Evolutionary conservation across 2,888 invertebrate species (phyloP), one percentile per base, ranked within the genome.

Genomic region (Adelphocoris suturalis): DNA sequence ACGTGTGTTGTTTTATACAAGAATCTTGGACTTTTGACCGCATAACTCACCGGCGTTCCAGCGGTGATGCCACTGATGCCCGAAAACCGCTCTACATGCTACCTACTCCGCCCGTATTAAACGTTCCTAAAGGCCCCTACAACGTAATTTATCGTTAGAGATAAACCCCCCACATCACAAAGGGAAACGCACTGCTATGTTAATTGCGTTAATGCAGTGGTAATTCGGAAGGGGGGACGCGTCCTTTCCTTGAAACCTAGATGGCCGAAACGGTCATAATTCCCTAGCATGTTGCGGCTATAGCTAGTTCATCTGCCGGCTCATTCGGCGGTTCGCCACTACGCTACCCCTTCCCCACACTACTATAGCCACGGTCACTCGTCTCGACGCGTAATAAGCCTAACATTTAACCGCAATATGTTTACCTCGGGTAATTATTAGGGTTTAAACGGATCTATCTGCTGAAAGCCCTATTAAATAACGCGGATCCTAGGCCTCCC

Each of bases 161-260:
- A 68, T 68, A 68, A 23, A 68, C 11, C 5, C n/a, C 9, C 37
- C n/a, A n/a, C n/a, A n/a, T n/a, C 16, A 11, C 57, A 57, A 68
- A n/a, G 13, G 19, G n/a, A 23, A n/a, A n/a, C n/a, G 19, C 68
- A 23, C 68, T 9, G 23, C 68, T 23, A 68, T 68, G 68, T 68
- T 68, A 68, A 68, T 68, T 68, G 68, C 68, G 68, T 68, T 68
- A 68, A 68, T 68, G 68, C 23, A 68, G 68, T 68, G 68, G 68
- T 68, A 19, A 68, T 68, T 68, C 68, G 27, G 68, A 23, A 19
- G 11, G 23, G 68, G 37, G 37, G 37, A 37, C 37, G 37, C 37
- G 52, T 52, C 27, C 13, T 23, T 27, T 68, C 27, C 23, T 68
- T 19, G 11, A 37, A 37, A 5, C 52, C 52, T 52, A 52, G 57